Evolutionary conservation across 2,888 invertebrate genomes (phyloP), one percentile per base, ranked within the genome.

Genomic region (Dasysyrphus tricinctus): DNA sequence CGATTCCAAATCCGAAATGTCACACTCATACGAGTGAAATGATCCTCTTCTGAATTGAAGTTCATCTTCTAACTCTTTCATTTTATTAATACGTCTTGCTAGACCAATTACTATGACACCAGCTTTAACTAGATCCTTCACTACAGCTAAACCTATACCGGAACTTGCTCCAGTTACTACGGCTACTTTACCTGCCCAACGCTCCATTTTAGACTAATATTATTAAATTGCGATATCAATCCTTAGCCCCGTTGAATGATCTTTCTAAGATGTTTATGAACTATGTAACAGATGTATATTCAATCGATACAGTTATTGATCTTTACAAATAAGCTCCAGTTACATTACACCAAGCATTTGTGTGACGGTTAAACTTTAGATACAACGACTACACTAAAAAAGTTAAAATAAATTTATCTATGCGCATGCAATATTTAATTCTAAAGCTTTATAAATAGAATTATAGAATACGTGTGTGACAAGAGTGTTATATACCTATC

Each of bases 161-260:
- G 93, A 90, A 88, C 90, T 94, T 8, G 94, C 94, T 16, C 95
- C 95, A 0, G 95, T 95, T 59, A 95, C 94, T 34, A 95, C 92
- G 0, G 94, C 95, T 0, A 94, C 93, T 89, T 90, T 90, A 47
- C 89, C 90, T 42, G 80, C 85, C 91, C 91, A 91, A 73, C 91
- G 90, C 72, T 91, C 90, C 91, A 91, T 91, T 77, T 65, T n/a
- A 32, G 47, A 44, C 49, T 69, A 54, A 54, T 1, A 39, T 34
- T 44, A 37, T 49, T 32, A 2, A 44, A 37, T 37, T 57, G 24
- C 19, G 19, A 3, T 16, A 6, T 16, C 32, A 24, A 19, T n/a
- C 24, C 24, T 34, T 12, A 39, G n/a, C 6, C 51, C 11, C 51
- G 32, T 54, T 54, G 39, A 69, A 39, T 59, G 49, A 67, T 73